phyloP scores from a whole-genome alignment of 2,113 vertebrate species.

The Elaphurus davidianus region DNA sequence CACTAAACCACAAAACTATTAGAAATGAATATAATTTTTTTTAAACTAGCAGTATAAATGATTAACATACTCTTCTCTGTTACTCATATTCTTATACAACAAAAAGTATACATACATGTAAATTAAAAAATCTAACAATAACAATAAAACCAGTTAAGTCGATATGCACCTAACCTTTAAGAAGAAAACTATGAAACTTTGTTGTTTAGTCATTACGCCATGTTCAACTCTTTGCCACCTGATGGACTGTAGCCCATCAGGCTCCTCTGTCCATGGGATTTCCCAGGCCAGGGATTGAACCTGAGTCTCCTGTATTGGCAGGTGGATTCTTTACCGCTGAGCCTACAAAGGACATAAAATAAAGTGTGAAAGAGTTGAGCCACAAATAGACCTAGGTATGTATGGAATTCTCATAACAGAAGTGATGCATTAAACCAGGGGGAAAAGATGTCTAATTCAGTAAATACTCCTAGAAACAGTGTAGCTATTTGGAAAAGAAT shows the following conservation, averaged over 20 bases:
- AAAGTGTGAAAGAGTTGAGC: not conserved
- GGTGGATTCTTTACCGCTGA: not conserved
- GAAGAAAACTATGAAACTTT: not conserved
- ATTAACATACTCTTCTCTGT: not conserved
- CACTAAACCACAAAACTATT: not conserved
- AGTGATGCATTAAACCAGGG: not conserved
- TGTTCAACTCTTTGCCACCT: not conserved
- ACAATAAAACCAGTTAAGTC: not conserved
- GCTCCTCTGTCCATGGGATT: not conserved
- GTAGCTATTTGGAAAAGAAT: not conserved
- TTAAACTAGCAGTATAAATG: not conserved
- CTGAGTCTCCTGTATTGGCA: not conserved
- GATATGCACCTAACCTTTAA: not conserved
- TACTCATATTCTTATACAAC: not conserved
- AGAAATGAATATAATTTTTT: not conserved
- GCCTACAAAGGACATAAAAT: not conserved
- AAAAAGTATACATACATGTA: not conserved
- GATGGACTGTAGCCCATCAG: not conserved
- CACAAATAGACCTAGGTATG: not conserved
- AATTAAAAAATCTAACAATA: not conserved
- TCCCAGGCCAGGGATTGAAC: not conserved
- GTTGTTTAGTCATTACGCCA: not conserved
- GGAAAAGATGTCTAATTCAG: not conserved
- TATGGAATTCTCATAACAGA: not conserved
- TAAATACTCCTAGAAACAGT: not conserved